Evolutionary conservation across 2,888 invertebrate species (phyloP).

Genomic region (Netelia inedita): DNA sequence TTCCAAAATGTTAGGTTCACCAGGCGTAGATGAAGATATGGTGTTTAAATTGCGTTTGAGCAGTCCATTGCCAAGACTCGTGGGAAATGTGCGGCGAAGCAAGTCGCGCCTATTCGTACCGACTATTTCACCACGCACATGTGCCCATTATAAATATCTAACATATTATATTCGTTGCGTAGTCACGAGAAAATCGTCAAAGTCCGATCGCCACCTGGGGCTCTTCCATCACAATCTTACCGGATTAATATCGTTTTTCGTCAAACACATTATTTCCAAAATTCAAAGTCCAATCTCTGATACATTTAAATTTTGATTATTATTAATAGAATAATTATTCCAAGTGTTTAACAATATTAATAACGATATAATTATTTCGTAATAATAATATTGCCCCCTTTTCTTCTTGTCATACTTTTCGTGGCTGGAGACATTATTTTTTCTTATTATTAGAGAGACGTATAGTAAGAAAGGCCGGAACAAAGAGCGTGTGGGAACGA

Average conservation of each 20-base stretch:
- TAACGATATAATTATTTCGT: too few relatives aligned
- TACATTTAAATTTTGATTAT: background rate
- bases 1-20: background rate
- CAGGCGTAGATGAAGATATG: background rate
- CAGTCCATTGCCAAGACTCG: slow-evolving; percentile 53
- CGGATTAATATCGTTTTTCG: background rate
- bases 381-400: too few relatives aligned
- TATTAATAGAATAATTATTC: too few relatives aligned
- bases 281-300: background rate
- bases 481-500: slow-evolving; percentile 37
- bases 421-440: background rate
- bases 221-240: background rate
- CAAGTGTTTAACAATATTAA: too few relatives aligned
- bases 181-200: slow-evolving; percentile 45
- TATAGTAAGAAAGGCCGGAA: slow-evolving; percentile 23
- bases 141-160: background rate
- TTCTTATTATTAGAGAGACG: slow-evolving; percentile 4
- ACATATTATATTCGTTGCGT: slow-evolving; percentile 16
- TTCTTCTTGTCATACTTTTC: too few relatives aligned
- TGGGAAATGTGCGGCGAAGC: slow-evolving; percentile 67
- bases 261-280: background rate
- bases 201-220: slow-evolving; percentile 19
- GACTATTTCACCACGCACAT: slow-evolving; percentile 58
- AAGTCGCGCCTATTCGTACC: slow-evolving; percentile 53
- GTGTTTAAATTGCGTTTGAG: background rate